Evolutionary conservation across 2,113 vertebrate species (phyloP), one percentile per base, ranked within the genome.

Genomic region (Planiliza haematocheilus): DNA sequence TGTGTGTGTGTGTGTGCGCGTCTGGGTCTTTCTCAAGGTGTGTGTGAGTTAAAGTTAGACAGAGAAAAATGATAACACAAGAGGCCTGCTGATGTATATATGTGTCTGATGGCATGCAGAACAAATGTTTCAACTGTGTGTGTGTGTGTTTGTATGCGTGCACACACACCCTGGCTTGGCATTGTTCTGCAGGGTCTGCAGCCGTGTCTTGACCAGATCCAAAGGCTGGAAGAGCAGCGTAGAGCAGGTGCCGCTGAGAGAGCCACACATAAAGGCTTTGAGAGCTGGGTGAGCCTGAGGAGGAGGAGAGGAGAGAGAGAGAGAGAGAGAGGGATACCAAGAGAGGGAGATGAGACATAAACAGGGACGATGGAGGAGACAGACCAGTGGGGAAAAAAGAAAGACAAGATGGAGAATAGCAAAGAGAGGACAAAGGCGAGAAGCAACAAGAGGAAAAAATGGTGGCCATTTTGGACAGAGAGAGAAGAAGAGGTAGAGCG

Each of bases 191-290:
- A 95, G 81, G 1, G 95, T 94, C 90, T 99, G 98, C 52, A 99
- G 91, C 7, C 97, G 95, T 0, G 98, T 99, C 91, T 99, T 99
- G 56, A 99, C 92, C 84, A 99, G 91, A 74, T 99, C 97, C 74
- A 99, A 93, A 16, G 98, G 98, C 70, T 99, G 98, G 89, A 99
- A 98, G 38, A 99, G 96, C 60, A 99, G 94, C 0, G 98, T 95
- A 0, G 97, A 99, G 89, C 96, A 99, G 70, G 96, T 98, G 41
- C 98, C 98, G 18, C 97, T 98, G 83, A 99, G 91, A 60, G 97
- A 98, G 71, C 98, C 97, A 1, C 97, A 99, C 84, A 99, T 90
- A 24, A 99, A 99, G 45, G 98, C 98, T 89, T 98, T 99, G 71
- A 99, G 83, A 53, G 94, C 96, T 0, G 98, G 97, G 79, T 99